Conservation (phyloP, 2,888 invertebrate genomes). For the Bhutanitis thaidina region DNA sequence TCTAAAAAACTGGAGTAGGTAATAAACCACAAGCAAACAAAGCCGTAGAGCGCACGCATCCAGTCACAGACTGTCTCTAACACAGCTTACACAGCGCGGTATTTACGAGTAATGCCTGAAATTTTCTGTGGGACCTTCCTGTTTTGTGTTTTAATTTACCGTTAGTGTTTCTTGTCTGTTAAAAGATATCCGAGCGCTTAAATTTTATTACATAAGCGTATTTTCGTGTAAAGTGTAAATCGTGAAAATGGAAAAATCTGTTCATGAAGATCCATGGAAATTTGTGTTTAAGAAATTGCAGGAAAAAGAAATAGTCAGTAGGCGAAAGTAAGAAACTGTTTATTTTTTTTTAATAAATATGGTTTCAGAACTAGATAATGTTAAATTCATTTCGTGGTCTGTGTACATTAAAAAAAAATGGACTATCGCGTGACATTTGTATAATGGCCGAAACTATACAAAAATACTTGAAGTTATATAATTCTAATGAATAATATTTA, state of each 20-base stretch:
- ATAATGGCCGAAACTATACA: too few species aligned
- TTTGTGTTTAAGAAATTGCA: conserved; percentile 63
- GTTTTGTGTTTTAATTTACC: neutral
- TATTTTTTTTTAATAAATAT: neutral
- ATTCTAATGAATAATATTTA: too few species aligned
- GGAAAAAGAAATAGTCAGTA: conserved; percentile 59
- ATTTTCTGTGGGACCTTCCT: conserved; percentile 20
- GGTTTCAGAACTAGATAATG: neutral
- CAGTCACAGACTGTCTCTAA: conserved; percentile 41
- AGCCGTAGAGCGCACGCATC: conserved; percentile 40
- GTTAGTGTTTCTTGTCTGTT: neutral
- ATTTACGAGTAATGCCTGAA: conserved; percentile 45
- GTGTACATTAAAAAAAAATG: neutral
- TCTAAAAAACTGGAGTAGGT: conserved; percentile 63
- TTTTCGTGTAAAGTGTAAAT: neutral
- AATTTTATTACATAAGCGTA: neutral
- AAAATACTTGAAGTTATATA: too few species aligned
- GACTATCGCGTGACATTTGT: neutral
- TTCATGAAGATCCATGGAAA: conserved; percentile 58
- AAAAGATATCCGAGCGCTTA: neutral
- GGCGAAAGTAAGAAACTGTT: conserved; percentile 49
- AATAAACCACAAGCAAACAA: conserved; percentile 55
- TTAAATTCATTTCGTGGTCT: neutral
- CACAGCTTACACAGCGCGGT: conserved; percentile 40
- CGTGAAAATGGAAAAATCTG: conserved; percentile 43